Base-by-base conservation (phyloP, 2,888 invertebrate species). In the Allacma fusca region DNA sequence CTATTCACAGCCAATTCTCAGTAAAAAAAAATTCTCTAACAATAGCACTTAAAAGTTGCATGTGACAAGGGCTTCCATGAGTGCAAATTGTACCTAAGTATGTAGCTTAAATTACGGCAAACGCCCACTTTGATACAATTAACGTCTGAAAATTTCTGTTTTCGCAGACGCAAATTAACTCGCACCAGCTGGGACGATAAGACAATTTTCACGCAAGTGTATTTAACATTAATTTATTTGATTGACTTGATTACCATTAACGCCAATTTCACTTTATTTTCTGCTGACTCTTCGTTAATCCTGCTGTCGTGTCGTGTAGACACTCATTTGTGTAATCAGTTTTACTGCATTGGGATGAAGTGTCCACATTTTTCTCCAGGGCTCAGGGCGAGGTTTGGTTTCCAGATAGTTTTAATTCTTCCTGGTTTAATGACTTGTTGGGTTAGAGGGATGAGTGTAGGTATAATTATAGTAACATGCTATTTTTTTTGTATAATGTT, bases 101-200 rank as follows among this genome's bases (percentile, higher is more conserved):
- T 12, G n/a, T 50, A 16, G 19, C 5, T 5, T 19, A 50, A 50
- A 19, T 19, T 13, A 2, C n/a, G 50, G 50, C 16, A 50, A 16
- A 50, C 50, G 50, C 50, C 50, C 50, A 50, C 50, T 50, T 50
- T 50, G 50, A 50, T 50, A n/a, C 50, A 50, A 50, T 50, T 50
- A 50, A n/a, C 16, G 50, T 50, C 50, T 50, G 9, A 13, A 16
- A 9, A 50, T 50, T 50, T 50, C 7, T 50, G 16, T 50, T 50
- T 50, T 50, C n/a, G 34, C 34, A 13, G 50, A 50, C 50, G 5
- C 16, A 1, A 50, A 50, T 50, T 50, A 50, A 50, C 50, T 50
- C 19, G 19, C 2, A n/a, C 9, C 50, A 50, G 50, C 50, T 50
- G 50, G 1, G 4, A 2, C 19, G 2, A 50, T 1, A 12, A 4